Percentiles rank a stretch among this genome's conserved stretches.
Conservation (phyloP, 2,113 vertebrate genomes). For the Stegostoma tigrinum region DNA sequence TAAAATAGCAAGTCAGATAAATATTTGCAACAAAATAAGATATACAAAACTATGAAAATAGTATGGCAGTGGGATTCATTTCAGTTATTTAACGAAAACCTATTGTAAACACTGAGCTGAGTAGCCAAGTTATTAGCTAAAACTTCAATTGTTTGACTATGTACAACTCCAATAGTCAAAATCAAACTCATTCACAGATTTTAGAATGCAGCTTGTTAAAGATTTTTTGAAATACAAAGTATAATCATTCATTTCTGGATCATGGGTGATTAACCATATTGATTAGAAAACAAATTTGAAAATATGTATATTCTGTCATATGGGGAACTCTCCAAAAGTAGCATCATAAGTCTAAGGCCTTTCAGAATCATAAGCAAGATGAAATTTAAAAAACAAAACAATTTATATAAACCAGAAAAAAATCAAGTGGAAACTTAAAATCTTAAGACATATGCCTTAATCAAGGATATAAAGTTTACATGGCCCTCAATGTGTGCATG, state of each 20-base stretch:
- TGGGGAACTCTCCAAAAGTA: not conserved
- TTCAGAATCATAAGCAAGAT: not conserved
- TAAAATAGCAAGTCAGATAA: not conserved
- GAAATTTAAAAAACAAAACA: not conserved
- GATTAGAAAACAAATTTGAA: not conserved
- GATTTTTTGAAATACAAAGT: not conserved
- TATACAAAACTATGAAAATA: not conserved
- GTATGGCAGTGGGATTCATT: not conserved
- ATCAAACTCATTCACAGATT: not conserved
- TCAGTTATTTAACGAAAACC: not conserved
- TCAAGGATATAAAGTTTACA: not conserved
- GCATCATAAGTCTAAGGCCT: not conserved
- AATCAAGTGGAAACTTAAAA: not conserved
- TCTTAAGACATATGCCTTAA: not conserved
- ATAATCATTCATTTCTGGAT: not conserved
- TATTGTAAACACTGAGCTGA: not conserved
- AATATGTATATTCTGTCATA: not conserved
- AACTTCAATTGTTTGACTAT: not conserved
- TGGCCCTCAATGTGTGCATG: not conserved
- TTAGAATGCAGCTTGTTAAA: not conserved
- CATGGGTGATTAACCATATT: not conserved
- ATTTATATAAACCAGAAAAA: not conserved
- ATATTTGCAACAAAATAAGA: not conserved
- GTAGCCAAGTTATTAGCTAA: not conserved
- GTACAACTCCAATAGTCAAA: not conserved